A percentile compares a stretch with the other conserved stretches of the same genome.
Evolutionary conservation across 2,888 invertebrate species (phyloP).

Genomic region (Timema podura): DNA sequence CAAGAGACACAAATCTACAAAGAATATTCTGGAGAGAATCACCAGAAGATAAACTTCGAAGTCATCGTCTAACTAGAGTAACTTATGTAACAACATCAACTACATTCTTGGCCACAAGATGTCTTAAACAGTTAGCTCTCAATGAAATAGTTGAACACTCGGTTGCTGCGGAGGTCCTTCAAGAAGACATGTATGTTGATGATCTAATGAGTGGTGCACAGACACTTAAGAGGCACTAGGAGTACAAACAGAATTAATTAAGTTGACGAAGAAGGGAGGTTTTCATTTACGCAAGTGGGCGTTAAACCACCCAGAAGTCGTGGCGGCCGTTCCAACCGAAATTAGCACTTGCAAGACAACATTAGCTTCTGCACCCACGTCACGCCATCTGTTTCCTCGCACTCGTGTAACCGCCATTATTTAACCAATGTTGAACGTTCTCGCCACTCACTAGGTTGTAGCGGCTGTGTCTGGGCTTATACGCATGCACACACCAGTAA

Average conservation of each 20-base stretch:
- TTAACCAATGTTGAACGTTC: too few relatives aligned
- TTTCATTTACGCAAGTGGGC: neutral
- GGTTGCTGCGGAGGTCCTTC: neutral
- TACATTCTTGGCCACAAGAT: neutral
- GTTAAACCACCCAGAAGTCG: neutral
- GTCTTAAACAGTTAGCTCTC: neutral
- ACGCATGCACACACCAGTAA: too few relatives aligned
- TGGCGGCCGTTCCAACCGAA: neutral
- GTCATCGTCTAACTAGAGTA: neutral
- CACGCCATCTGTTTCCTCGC: too few relatives aligned
- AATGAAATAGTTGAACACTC: neutral
- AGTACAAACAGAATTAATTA: neutral
- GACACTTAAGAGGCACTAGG: neutral
- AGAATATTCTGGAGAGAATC: neutral
- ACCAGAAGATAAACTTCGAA: neutral
- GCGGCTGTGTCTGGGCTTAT: too few relatives aligned
- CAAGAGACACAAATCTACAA: constrained; percentile 3
- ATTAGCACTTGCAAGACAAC: too few relatives aligned
- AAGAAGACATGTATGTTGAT: neutral
- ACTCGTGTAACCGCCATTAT: too few relatives aligned
- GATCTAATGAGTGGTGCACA: neutral
- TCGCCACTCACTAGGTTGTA: too few relatives aligned
- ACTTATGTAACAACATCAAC: constrained; percentile 13
- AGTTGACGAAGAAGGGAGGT: neutral
- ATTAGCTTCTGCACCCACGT: too few relatives aligned